These are phyloP conservation scores for Elephas maximus DNA, from an alignment of 2,113 vertebrate genomes.

Conservation along the genomic window DNA sequence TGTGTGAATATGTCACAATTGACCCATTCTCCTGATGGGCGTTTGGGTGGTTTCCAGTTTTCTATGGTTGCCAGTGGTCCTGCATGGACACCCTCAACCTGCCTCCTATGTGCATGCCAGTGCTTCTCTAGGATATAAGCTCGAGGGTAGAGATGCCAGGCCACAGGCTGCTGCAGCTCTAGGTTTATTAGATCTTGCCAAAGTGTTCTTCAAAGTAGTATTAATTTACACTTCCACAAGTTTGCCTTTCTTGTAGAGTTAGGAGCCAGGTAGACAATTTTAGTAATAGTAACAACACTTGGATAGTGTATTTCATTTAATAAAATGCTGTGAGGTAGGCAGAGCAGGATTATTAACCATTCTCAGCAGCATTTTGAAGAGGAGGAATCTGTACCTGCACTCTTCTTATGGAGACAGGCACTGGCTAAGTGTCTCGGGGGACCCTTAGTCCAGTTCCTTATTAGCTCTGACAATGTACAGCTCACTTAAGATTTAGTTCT, in stretches of 20 bases:
- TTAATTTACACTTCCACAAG: background rate
- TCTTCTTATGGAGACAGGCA: background rate
- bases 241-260: constrained; percentile 3
- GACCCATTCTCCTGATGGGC: no score
- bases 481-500: constrained; percentile 3
- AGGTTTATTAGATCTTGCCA: background rate
- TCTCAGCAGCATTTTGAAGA: background rate
- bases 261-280: background rate
- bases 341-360: background rate
- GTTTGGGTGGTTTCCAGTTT: background rate
- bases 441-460: background rate
- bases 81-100: background rate
- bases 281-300: constrained; percentile 21
- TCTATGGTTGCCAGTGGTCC: background rate
- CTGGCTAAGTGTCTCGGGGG: background rate
- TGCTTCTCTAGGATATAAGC: background rate
- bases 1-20: no score
- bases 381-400: background rate
- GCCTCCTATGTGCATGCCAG: background rate
- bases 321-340: background rate
- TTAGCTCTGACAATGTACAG: rapidly evolving
- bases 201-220: constrained; percentile 33
- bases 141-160: no score
- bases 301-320: background rate
- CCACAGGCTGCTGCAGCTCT: background rate